phyloP scores from a whole-genome alignment of 2,113 vertebrate genomes.

The Leucopsar rothschildi region DNA sequence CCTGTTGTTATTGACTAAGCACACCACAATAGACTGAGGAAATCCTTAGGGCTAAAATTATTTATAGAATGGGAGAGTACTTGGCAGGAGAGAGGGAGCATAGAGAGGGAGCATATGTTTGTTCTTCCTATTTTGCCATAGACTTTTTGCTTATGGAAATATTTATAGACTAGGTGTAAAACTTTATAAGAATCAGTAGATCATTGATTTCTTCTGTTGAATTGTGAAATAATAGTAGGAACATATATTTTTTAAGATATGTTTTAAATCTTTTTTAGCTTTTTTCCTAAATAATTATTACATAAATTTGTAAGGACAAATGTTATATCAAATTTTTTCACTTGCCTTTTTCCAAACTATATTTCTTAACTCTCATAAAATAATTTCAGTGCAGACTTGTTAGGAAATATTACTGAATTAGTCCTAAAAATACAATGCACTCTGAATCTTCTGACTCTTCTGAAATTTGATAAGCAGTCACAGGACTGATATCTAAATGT shows the following conservation, averaged over 20 bases:
- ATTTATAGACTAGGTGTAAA: neutral
- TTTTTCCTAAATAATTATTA: neutral
- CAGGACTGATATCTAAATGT: neutral
- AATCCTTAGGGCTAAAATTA: neutral
- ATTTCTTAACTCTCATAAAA: neutral
- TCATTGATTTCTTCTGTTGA: neutral
- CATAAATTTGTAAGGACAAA: neutral
- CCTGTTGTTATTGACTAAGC: neutral
- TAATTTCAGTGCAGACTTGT: neutral
- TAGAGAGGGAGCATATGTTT: neutral
- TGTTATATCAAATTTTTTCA: neutral
- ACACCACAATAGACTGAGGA: neutral
- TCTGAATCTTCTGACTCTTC: neutral
- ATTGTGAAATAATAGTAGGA: neutral
- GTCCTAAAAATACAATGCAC: neutral
- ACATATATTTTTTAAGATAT: too few relatives aligned
- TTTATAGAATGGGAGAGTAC: neutral
- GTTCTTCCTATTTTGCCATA: neutral
- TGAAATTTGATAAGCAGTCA: neutral
- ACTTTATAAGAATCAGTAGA: neutral
- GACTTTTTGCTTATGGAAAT: neutral
- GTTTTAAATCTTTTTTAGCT: neutral
- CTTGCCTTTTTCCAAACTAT: neutral
- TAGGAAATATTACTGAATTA: neutral
- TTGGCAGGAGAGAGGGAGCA: neutral